Evolutionary conservation across 2,797 vertebrate species (phyloP).

Genomic region (Sarcoramphus papa): DNA sequence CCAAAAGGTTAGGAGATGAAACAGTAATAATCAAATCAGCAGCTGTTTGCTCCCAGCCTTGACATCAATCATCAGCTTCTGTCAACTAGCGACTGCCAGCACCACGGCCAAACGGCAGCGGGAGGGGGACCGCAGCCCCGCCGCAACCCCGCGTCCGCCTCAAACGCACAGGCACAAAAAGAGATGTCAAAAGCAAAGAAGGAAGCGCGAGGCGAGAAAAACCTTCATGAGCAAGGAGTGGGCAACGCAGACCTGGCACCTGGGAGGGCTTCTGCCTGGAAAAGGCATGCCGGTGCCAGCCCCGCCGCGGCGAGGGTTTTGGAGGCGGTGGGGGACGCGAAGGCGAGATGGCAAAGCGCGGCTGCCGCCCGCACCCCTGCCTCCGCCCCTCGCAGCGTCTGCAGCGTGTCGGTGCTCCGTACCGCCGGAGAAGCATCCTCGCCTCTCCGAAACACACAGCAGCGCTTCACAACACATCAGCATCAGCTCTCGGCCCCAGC

Average conservation of each 20-base stretch:
- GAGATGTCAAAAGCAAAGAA: neutral
- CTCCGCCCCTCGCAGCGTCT: neutral
- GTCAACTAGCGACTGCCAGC: neutral
- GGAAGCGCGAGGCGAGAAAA: accelerated
- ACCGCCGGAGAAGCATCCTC: neutral
- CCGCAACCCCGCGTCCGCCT: neutral
- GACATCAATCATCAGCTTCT: slow-evolving; percentile 58
- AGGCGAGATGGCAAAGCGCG: neutral
- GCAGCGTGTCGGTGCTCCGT: neutral
- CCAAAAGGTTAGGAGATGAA: slow-evolving; percentile 70
- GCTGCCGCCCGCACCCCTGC: neutral
- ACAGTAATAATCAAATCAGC: slow-evolving; percentile 67
- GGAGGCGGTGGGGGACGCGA: neutral
- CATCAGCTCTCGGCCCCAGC: neutral
- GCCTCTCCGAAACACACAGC: neutral
- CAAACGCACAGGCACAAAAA: accelerated
- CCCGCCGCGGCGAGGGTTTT: accelerated
- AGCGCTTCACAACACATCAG: neutral
- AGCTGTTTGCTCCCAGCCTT: slow-evolving; percentile 67
- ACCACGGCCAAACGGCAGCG: slow-evolving; percentile 31
- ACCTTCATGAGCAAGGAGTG: accelerated
- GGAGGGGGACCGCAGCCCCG: neutral
- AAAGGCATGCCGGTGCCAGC: neutral
- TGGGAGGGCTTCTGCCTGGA: neutral
- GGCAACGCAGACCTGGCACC: neutral